These are phyloP conservation scores for Coenonympha arcania DNA, from an alignment of 2,888 invertebrate genomes.

Conservation along the genomic window DNA sequence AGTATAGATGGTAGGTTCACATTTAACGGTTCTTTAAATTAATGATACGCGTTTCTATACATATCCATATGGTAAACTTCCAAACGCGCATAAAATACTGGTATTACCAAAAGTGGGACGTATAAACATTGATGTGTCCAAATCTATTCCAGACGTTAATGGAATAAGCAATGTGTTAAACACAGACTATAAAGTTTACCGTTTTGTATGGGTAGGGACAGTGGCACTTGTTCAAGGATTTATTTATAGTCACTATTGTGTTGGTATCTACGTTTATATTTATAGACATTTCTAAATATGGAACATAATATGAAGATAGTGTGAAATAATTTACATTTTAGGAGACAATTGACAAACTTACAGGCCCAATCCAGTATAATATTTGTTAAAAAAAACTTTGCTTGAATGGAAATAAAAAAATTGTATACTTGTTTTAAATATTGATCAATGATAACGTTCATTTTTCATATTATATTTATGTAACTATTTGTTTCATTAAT, in stretches of 20 bases:
- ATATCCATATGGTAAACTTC: slow-evolving; percentile 30
- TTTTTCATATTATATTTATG: no score
- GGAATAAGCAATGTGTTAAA: slow-evolving; percentile 28
- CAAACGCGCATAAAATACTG: slow-evolving; percentile 22
- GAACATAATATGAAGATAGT: slow-evolving; percentile 1
- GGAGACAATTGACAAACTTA: no score
- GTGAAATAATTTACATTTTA: neutral
- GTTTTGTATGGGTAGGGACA: slow-evolving; percentile 59
- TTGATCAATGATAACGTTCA: no score
- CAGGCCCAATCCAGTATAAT: no score
- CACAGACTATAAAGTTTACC: slow-evolving; percentile 50
- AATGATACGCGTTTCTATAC: slow-evolving; percentile 24
- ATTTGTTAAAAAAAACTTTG: no score
- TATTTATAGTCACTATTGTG: slow-evolving; percentile 52
- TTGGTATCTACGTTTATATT: slow-evolving; percentile 27
- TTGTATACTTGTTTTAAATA: no score
- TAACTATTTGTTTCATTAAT: no score
- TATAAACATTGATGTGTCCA: slow-evolving; percentile 33
- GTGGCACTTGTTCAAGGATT: slow-evolving; percentile 56
- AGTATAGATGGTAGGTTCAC: slow-evolving; percentile 25
- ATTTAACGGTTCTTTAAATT: slow-evolving; percentile 42
- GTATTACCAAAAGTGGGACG: slow-evolving; percentile 35
- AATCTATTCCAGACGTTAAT: slow-evolving; percentile 16
- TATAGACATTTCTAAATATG: slow-evolving; percentile 19
- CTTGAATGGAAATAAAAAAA: no score